Evolutionary conservation across 2,113 vertebrate genomes (phyloP).

Genomic region (Carassius carassius): DNA sequence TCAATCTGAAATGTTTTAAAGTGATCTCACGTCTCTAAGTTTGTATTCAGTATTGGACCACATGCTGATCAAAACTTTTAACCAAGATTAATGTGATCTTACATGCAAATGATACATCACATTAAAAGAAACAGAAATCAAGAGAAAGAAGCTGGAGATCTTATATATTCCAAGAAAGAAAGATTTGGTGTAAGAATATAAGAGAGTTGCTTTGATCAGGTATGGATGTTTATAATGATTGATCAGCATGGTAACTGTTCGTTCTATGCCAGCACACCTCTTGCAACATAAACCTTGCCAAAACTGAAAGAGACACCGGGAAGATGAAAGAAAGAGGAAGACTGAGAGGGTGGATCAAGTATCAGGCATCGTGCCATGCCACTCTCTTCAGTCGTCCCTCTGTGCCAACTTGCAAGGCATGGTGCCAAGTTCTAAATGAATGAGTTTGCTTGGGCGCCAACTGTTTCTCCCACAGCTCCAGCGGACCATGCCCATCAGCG

Average conservation of each 20-base stretch:
- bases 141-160: neutral
- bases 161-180: neutral
- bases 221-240: conserved; percentile 16
- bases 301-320: conserved; percentile 5
- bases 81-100: neutral
- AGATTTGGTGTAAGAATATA: neutral
- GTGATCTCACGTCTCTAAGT: neutral
- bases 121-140: neutral
- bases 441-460: conserved; percentile 47
- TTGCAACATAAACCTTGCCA: neutral
- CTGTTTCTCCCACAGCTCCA: conserved; percentile 39
- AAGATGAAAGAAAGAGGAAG: conserved; percentile 26
- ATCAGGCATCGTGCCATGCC: conserved; percentile 47
- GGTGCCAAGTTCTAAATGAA: conserved; percentile 60
- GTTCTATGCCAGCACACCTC: neutral
- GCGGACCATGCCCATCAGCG: conserved; percentile 19
- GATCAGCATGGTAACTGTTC: conserved; percentile 18
- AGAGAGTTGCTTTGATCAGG: conserved; percentile 5
- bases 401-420: conserved; percentile 46
- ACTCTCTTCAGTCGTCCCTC: conserved; percentile 57
- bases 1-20: neutral
- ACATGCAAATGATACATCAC: neutral
- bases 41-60: neutral
- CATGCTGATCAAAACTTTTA: conserved; percentile 8
- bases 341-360: conserved; percentile 38